Base-by-base conservation (phyloP, 2,888 invertebrate genomes). In the Orchestes rusci region DNA sequence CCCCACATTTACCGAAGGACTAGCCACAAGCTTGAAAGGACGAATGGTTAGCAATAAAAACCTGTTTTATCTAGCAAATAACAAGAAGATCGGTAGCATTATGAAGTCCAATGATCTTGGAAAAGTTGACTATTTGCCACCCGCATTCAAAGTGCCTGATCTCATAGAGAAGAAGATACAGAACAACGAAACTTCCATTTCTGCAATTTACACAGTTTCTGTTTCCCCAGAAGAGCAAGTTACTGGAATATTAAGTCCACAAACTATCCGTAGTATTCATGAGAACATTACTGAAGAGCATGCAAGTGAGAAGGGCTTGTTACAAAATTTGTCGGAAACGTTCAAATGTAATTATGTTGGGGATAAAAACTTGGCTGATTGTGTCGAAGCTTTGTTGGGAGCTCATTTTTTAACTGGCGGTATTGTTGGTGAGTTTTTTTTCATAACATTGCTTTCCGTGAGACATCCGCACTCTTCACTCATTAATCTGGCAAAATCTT, bases 341-440 rank as follows among this genome's bases (percentile, higher is more conserved):
- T 63, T 75, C 16, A 67, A 68, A 8, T 55, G 66, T 19, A 74
- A 75, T 51, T 65, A 65, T 10, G 63, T 81, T 10, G 55, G 70
- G 0, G 78, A 82, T 61, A 82, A 90, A 75, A 67, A 74, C 37
- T 67, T 87, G 3, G 85, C 94, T 0, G 94, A 95, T 67, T 76
- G 79, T 49, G 82, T 91, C 2, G 94, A 95, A 68, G 85, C 93
- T 0, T 65, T 95, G 2, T 79, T 93, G 38, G 91, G 91, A 0
- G 79, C 76, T 2, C 86, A 86, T 63, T 74, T 90, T 1, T 65
- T 70, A 46, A 66, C 67, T 23, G 68, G 69, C 51, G 75, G 75
- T 2, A 58, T 74, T 40, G 34, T 50, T 36, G 65, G 64, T 62
- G 55, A 44, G 48, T n/a, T n/a, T n/a, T n/a, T n/a, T n/a, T n/a